These are phyloP conservation scores for Poicephalus gulielmi DNA, from an alignment of 2,113 vertebrate species.

Conservation along the genomic window DNA sequence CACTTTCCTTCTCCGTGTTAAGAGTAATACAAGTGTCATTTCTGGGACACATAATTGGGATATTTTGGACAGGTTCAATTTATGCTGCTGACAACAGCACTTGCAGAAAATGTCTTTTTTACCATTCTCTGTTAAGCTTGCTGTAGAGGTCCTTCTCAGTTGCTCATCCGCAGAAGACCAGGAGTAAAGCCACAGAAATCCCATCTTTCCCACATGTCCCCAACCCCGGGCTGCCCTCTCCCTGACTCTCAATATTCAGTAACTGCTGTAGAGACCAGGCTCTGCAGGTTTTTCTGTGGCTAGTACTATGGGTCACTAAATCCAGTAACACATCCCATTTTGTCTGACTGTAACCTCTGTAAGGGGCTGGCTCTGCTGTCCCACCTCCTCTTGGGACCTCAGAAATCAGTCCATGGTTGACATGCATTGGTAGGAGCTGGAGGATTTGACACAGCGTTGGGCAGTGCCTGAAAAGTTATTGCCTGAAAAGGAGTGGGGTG, in stretches of 20 bases:
- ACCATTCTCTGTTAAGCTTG: not conserved
- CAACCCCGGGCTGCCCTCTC: not conserved
- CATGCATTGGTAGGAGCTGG: not conserved
- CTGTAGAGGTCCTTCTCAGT: not conserved
- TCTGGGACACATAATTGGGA: not conserved
- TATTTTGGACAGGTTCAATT: not conserved
- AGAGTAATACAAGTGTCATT: not conserved
- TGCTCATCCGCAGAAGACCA: not conserved
- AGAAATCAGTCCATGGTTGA: not conserved
- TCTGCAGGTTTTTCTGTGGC: not conserved
- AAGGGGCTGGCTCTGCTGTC: not conserved
- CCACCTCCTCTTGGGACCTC: not conserved
- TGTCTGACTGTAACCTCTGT: not conserved
- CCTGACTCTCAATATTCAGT: not conserved
- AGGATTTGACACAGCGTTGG: not conserved
- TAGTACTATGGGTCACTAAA: not conserved
- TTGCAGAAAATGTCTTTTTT: not conserved
- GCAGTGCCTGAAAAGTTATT: not conserved
- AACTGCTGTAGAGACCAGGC: not conserved
- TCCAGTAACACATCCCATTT: not conserved
- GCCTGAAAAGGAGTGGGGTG: not conserved
- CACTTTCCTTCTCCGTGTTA: not conserved
- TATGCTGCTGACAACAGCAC: not conserved
- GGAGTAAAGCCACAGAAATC: not conserved
- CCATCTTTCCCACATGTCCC: not conserved